A percentile compares a stretch with the other conserved stretches of the same genome.
Evolutionary conservation across 2,888 invertebrate genomes (phyloP).

Genomic region (Microchrysa polita): DNA sequence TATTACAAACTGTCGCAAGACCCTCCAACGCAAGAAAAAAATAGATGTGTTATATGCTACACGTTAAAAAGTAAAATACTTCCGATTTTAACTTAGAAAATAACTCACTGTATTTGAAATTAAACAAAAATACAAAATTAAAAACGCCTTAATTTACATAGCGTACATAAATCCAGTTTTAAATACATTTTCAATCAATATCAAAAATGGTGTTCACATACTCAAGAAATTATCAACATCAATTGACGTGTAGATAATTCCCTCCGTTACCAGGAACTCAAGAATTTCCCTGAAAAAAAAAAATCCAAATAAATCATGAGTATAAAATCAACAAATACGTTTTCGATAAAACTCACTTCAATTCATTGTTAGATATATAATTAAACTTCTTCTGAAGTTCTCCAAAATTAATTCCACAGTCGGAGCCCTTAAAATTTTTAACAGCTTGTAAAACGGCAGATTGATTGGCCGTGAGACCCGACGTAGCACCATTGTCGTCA

Average conservation of each 20-base stretch:
- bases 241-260: constrained; percentile 82
- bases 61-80: no score
- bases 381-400: constrained; percentile 59
- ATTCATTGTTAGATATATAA: constrained; percentile 59
- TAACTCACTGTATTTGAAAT: constrained; percentile 17
- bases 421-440: constrained; percentile 57
- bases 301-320: constrained; percentile 48
- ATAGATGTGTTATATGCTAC: no score
- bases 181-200: constrained; percentile 38
- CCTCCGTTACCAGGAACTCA: constrained; percentile 77
- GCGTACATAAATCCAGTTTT: neutral
- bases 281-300: constrained; percentile 68
- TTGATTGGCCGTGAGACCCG: constrained; percentile 61
- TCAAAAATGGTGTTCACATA: constrained; percentile 63
- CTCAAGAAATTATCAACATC: constrained; percentile 79
- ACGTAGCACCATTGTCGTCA: neutral
- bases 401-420: constrained; percentile 58
- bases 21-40: no score
- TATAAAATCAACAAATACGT: no score
- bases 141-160: neutral
- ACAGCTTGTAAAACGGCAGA: constrained; percentile 61
- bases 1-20: no score
- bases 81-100: neutral
- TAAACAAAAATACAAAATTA: neutral
- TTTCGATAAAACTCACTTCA: constrained; percentile 59